Evolutionary conservation across 2,113 vertebrate genomes (phyloP).

Genomic region (Lepisosteus oculatus): DNA sequence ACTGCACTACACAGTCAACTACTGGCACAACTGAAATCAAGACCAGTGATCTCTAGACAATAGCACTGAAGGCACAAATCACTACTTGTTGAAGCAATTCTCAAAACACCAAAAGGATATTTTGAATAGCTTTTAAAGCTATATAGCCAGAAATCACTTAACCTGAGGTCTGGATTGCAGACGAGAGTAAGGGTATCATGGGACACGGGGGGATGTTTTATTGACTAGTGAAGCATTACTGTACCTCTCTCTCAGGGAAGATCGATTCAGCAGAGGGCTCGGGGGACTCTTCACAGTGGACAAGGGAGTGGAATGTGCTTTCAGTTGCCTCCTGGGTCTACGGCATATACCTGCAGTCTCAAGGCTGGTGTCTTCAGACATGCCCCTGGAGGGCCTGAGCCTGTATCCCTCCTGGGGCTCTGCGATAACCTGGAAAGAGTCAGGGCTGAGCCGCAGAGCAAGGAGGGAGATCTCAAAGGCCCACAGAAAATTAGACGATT

Average conservation of each 20-base stretch:
- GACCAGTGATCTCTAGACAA: too few species aligned
- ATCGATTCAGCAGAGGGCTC: slow-evolving; percentile 64
- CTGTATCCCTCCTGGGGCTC: slow-evolving; percentile 43
- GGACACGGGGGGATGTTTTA: neutral
- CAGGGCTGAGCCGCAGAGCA: neutral
- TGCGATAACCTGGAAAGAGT: slow-evolving; percentile 51
- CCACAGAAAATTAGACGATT: neutral
- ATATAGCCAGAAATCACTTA: neutral
- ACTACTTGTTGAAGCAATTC: too few species aligned
- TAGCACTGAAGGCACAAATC: too few species aligned
- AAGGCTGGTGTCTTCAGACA: slow-evolving; percentile 23
- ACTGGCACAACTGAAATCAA: too few species aligned
- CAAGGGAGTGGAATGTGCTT: slow-evolving; percentile 46
- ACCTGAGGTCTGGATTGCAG: neutral
- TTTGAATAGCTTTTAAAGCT: too few species aligned
- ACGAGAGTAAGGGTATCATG: neutral
- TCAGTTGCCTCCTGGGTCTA: slow-evolving; percentile 35
- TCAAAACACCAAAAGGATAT: too few species aligned
- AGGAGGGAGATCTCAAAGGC: neutral
- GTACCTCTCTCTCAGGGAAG: slow-evolving; percentile 86
- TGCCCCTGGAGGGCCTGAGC: slow-evolving; percentile 47
- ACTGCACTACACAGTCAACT: too few species aligned
- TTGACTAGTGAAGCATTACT: neutral
- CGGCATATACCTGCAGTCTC: slow-evolving; percentile 37
- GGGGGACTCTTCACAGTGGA: slow-evolving; percentile 48